A percentile compares a stretch with the other conserved stretches of the same genome.
These are phyloP conservation scores for Peribatodes rhomboidaria DNA, from an alignment of 2,888 invertebrate genomes.

Conservation along the genomic window DNA sequence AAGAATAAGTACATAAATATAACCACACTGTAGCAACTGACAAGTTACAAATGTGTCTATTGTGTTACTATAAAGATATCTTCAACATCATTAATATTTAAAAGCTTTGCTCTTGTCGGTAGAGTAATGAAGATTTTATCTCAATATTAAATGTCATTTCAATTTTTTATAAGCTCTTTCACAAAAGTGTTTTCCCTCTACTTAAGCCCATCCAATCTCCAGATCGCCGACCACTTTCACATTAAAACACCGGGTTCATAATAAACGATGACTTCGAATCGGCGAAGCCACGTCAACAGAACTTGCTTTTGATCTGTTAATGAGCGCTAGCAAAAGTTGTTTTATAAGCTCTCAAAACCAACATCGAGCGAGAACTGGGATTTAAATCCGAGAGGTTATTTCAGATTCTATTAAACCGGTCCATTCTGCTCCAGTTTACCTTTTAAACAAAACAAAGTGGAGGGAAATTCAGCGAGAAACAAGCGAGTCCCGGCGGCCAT, in stretches of 20 bases:
- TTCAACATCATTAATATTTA: no score
- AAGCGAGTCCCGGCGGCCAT: constrained; percentile 45
- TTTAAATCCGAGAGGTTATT: constrained; percentile 40
- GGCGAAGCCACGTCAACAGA: constrained; percentile 33
- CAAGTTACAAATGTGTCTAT: no score
- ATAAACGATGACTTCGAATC: constrained; percentile 22
- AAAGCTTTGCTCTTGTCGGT: no score
- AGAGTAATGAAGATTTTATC: no score
- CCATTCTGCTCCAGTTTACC: constrained; percentile 43
- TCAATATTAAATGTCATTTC: no score
- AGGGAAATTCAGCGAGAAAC: constrained; percentile 43
- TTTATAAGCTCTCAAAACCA: constrained; percentile 39
- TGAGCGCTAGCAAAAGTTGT: constrained; percentile 32
- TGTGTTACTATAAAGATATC: no score
- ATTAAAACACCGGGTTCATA: constrained; percentile 11
- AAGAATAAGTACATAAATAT: no score
- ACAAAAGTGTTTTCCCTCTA: neutral
- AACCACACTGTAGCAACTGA: no score
- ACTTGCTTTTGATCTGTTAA: constrained; percentile 36
- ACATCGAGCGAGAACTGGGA: constrained; percentile 29
- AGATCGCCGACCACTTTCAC: constrained; percentile 3
- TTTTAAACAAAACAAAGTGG: constrained; percentile 42
- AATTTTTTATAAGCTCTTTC: no score
- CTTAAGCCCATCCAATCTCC: neutral
- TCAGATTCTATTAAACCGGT: constrained; percentile 39